These are phyloP conservation scores for Apamea sordens DNA, from an alignment of 2,888 invertebrate genomes.

Conservation along the genomic window DNA sequence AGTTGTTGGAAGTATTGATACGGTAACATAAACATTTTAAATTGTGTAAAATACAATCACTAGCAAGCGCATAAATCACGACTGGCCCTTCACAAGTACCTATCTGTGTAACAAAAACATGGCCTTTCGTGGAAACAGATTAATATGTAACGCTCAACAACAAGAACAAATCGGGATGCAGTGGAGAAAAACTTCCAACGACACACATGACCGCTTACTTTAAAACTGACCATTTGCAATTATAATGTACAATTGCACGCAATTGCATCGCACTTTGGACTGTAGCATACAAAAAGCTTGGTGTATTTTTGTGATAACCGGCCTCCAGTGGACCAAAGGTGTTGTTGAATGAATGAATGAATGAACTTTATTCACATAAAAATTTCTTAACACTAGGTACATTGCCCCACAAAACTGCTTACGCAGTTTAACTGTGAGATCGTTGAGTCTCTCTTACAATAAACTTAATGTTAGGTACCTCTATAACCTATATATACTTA, in stretches of 20 bases:
- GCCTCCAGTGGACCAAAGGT: constrained; percentile 38
- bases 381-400: too few relatives aligned
- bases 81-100: constrained; percentile 39
- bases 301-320: constrained; percentile 58
- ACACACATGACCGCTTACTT: constrained; percentile 61
- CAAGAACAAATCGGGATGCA: constrained; percentile 57
- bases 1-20: constrained; percentile 7
- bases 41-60: constrained; percentile 45
- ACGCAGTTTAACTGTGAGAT: too few relatives aligned
- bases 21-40: constrained; percentile 31
- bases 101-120: constrained; percentile 50
- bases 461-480: too few relatives aligned
- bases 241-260: constrained; percentile 55
- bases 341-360: too few relatives aligned
- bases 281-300: constrained; percentile 42
- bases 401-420: too few relatives aligned
- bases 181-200: constrained; percentile 58
- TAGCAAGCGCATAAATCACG: constrained; percentile 50
- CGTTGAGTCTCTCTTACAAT: too few relatives aligned
- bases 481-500: too few relatives aligned
- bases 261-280: constrained; percentile 50
- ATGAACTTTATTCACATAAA: too few relatives aligned
- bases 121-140: constrained; percentile 62
- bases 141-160: constrained; percentile 64
- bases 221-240: constrained; percentile 59